Base-by-base conservation (phyloP, 2,797 vertebrate species). In the Lepidocolaptes lacrymiger region DNA sequence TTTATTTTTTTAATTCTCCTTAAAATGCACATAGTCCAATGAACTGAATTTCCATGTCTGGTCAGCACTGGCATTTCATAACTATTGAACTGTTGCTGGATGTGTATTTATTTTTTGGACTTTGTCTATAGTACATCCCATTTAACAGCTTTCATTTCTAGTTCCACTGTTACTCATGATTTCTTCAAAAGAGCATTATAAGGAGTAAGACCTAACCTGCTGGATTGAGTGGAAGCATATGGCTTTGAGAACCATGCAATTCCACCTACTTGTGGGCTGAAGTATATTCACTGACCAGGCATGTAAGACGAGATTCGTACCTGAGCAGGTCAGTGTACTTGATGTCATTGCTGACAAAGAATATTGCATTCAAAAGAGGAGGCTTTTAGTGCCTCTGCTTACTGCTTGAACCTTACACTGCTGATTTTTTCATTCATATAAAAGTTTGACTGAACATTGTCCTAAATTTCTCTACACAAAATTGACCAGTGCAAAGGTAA, bases 141-240 rank as follows among this genome's bases (percentile, higher is more conserved):
- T 43, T 74, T 84, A 77, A 67, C 7, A 68, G 36, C 59, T 89
- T 93, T 72, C 49, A 32, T 78, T 80, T 93, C 52, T 85, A 68
- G 89, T 85, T 93, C 43, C 39, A 46, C 22, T 71, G 24, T 32
- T 54, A 21, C 46, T 56, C 41, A 79, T 84, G 51, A 73, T 69
- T 85, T 91, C 76, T 95, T 93, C 73, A 78, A 54, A 62, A 43
- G 54, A 84, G 6, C 3, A 36, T 85, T 90, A 17, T 62, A 56
- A 92, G 66, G 32, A 92, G 93, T 51, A 92, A 88, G 36, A 77
- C 23, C 64, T 93, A 85, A 84, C 83, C 51, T 88, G 66, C 44
- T 84, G 59, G 73, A 85, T 37, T 78, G 59, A 88, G 62, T 37
- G 69, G 37, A 93, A 79, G 68, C 74, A 48, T 77, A 56, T 14